Conservation (phyloP, 1,140 invertebrate genomes). For the Manduca sexta region DNA sequence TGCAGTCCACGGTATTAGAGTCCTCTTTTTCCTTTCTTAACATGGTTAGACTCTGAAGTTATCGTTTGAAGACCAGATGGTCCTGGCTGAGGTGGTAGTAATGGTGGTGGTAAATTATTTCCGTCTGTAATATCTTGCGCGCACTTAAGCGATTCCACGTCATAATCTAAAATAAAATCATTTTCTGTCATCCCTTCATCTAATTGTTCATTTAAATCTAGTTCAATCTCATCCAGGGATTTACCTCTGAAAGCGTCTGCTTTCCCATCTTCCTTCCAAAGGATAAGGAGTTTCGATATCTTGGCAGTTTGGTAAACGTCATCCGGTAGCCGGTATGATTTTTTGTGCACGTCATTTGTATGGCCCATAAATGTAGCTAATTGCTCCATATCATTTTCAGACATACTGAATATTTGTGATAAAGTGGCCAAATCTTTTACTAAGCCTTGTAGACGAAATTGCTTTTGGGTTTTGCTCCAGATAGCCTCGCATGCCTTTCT, state of each 20-base stretch:
- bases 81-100: no score
- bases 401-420: slow-evolving; percentile 34
- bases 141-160: no score
- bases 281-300: slow-evolving; percentile 4
- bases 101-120: no score
- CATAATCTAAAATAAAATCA: no score
- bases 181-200: slow-evolving; percentile 3
- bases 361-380: slow-evolving; percentile 1
- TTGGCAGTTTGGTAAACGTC: slow-evolving; percentile 3
- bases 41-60: no score
- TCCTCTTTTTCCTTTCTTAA: no score
- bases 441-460: slow-evolving; percentile 25
- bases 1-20: no score
- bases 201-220: slow-evolving; percentile 1
- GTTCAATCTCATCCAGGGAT: slow-evolving; percentile 5
- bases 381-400: slow-evolving; percentile 19
- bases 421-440: slow-evolving; percentile 38
- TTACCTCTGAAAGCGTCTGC: slow-evolving; percentile 6
- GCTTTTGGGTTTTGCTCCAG: no score
- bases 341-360: neutral
- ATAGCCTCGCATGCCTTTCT: no score
- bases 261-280: slow-evolving; percentile 8
- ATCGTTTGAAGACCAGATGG: no score
- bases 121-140: no score
- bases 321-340: neutral